phyloP scores from a whole-genome alignment of 2,797 vertebrate species.

The Sebastes ruberrimus region DNA sequence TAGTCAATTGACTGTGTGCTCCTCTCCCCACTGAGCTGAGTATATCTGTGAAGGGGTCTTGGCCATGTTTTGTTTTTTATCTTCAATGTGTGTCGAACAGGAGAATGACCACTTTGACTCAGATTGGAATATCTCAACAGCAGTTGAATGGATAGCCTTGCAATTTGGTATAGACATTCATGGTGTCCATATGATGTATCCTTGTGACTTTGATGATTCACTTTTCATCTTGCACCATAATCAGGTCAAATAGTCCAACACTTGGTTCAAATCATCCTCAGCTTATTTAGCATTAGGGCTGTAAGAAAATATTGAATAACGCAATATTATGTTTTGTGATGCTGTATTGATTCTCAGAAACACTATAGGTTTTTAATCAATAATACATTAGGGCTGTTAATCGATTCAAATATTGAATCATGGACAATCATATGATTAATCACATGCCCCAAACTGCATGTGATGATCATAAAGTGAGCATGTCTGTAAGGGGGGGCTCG shows the following conservation, averaged over 20 bases:
- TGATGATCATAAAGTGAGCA: too few species aligned
- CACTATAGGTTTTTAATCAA: too few species aligned
- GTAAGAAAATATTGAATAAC: too few species aligned
- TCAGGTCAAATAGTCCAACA: background rate
- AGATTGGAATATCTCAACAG: background rate
- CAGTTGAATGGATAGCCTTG: background rate
- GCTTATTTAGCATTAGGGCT: background rate
- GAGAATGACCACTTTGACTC: background rate
- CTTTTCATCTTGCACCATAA: background rate
- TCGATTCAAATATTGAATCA: too few species aligned
- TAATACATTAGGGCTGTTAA: too few species aligned
- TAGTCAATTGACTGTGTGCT: constrained; percentile 63
- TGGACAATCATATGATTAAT: too few species aligned
- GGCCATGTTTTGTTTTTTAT: constrained; percentile 24
- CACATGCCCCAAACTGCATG: too few species aligned
- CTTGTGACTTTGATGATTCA: background rate
- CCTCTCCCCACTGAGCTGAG: constrained; percentile 6
- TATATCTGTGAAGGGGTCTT: constrained; percentile 18
- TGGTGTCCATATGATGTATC: background rate
- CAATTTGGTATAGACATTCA: background rate
- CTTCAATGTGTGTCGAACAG: background rate
- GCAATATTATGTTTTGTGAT: too few species aligned
- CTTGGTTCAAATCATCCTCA: background rate
- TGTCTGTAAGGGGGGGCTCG: too few species aligned
- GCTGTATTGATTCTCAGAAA: too few species aligned